Evolutionary conservation across 2,888 invertebrate genomes (phyloP).

Genomic region (Cerastis leucographa): DNA sequence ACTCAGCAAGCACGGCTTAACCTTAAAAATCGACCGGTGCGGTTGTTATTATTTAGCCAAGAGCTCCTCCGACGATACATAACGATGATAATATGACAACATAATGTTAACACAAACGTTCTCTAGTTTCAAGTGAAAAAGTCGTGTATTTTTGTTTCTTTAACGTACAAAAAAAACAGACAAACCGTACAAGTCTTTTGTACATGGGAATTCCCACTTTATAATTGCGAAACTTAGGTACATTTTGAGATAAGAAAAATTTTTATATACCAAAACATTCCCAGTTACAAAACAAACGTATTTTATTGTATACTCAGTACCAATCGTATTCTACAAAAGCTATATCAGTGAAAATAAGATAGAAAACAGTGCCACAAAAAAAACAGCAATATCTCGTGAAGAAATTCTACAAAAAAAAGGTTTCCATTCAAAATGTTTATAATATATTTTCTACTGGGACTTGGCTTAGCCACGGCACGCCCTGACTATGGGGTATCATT

Average conservation of each 20-base stretch:
- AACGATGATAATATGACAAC: too few relatives aligned
- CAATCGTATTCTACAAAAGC: background rate
- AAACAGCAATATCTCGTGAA: background rate
- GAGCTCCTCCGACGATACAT: too few relatives aligned
- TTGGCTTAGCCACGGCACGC: background rate
- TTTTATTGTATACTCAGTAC: background rate
- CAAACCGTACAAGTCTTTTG: background rate
- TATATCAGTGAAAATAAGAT: background rate
- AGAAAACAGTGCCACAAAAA: slow-evolving; percentile 1
- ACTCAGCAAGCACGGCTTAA: too few relatives aligned
- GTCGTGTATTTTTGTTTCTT: background rate
- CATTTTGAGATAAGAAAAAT: background rate
- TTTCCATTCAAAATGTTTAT: slow-evolving; percentile 29
- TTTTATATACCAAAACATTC: background rate
- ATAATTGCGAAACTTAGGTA: background rate
- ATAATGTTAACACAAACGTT: too few relatives aligned
- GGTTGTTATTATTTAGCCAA: too few relatives aligned
- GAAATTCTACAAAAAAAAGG: background rate
- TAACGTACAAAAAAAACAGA: background rate
- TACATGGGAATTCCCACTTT: background rate
- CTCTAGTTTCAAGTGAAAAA: background rate
- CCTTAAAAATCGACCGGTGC: too few relatives aligned
- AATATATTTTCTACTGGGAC: slow-evolving; percentile 14
- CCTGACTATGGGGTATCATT: background rate
- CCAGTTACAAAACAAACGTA: background rate